These are phyloP conservation scores for Microtus richardsoni DNA, from an alignment of 2,113 vertebrate genomes.

Conservation along the genomic window DNA sequence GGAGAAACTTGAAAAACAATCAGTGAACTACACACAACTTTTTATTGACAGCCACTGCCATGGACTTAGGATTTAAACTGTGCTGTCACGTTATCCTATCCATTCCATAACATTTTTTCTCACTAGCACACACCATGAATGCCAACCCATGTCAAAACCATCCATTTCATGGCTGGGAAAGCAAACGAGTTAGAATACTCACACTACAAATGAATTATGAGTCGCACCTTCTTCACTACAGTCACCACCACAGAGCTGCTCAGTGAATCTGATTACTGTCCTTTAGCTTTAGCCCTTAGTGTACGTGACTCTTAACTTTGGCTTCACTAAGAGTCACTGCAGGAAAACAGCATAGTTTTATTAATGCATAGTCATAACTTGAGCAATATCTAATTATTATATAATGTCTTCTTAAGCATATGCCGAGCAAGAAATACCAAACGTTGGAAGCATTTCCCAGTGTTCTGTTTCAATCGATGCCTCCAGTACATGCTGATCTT, in stretches of 20 bases:
- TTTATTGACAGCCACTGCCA: background rate
- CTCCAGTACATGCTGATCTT: slow-evolving; percentile 15
- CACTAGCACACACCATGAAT: slow-evolving; percentile 11
- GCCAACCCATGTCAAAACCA: slow-evolving; percentile 45
- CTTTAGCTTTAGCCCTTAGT: slow-evolving; percentile 35
- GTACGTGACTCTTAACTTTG: background rate
- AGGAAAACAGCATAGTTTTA: slow-evolving; percentile 52
- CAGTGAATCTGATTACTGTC: slow-evolving; percentile 69
- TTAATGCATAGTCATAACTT: slow-evolving; percentile 54
- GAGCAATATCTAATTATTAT: background rate
- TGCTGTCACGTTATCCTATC: background rate
- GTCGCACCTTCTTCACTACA: background rate
- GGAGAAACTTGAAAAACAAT: background rate
- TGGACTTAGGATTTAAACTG: slow-evolving; percentile 25
- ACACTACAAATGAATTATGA: slow-evolving; percentile 60
- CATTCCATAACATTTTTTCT: background rate
- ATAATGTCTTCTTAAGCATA: background rate
- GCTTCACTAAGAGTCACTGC: slow-evolving; percentile 23
- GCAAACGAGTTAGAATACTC: slow-evolving; percentile 59
- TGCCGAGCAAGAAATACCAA: background rate
- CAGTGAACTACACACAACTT: background rate
- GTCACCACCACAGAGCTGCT: slow-evolving; percentile 4
- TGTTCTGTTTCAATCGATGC: background rate
- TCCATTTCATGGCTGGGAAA: slow-evolving; percentile 58
- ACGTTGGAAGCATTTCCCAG: background rate